phyloP scores from a whole-genome alignment of 2,113 vertebrate species.

The Prunella himalayana region DNA sequence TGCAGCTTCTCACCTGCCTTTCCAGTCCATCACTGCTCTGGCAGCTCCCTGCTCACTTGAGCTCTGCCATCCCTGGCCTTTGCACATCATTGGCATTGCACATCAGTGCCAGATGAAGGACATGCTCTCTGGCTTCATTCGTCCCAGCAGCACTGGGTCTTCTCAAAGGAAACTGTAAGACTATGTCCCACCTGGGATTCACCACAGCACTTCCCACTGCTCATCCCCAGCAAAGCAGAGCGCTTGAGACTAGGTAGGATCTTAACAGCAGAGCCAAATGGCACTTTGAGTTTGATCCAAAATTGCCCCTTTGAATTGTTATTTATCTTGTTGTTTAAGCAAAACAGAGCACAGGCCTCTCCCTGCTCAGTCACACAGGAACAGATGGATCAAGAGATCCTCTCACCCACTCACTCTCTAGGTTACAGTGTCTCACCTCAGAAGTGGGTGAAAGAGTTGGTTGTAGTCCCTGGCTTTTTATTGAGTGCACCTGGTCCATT shows the following conservation, averaged over 20 bases:
- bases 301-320: neutral
- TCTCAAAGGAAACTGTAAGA: neutral
- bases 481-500: neutral
- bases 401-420: neutral
- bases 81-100: neutral
- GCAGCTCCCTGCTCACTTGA: neutral
- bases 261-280: neutral
- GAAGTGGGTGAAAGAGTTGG: neutral
- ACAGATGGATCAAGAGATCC: neutral
- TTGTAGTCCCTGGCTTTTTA: neutral
- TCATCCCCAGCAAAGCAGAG: rapidly evolving
- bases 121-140: neutral
- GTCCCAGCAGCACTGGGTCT: neutral
- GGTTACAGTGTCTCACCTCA: neutral
- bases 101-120: neutral
- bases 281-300: neutral
- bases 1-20: neutral
- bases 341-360: neutral
- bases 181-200: rapidly evolving
- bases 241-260: neutral
- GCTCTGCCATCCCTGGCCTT: neutral
- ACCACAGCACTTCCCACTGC: neutral
- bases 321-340: neutral
- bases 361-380: neutral
- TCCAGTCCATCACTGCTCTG: neutral